These are phyloP conservation scores for Diceros bicornis DNA, from an alignment of 2,797 vertebrate genomes.

Conservation along the genomic window DNA sequence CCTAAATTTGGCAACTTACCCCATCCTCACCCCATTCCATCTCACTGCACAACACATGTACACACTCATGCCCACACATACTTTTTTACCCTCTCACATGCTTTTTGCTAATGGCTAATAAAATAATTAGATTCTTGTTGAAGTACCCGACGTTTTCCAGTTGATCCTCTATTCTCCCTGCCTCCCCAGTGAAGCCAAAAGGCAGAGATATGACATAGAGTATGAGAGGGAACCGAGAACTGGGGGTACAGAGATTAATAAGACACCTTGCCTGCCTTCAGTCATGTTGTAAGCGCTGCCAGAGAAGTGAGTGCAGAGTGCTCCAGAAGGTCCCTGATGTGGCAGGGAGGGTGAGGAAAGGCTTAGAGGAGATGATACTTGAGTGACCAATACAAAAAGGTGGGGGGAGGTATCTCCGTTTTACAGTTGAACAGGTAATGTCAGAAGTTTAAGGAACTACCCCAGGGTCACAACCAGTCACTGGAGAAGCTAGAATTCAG, in stretches of 20 bases:
- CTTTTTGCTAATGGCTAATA: conserved; percentile 32
- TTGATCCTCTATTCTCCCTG: not conserved
- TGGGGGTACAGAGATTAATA: not conserved
- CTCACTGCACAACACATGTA: not conserved
- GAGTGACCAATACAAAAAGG: not conserved
- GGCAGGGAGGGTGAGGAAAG: not conserved
- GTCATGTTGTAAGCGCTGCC: not conserved
- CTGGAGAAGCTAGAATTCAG: not conserved
- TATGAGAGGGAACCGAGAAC: not conserved
- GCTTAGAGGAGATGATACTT: not conserved
- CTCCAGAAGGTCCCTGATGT: not conserved
- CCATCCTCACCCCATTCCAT: not conserved
- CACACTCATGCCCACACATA: too few relatives aligned
- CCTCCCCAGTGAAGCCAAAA: not conserved
- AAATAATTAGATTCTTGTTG: conserved; percentile 34
- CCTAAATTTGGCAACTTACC: not conserved
- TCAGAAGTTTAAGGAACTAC: not conserved
- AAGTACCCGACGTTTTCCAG: not conserved
- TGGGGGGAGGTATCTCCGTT: not conserved
- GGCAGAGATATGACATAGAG: not conserved
- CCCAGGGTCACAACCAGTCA: not conserved
- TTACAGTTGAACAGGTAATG: not conserved
- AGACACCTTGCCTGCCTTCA: not conserved
- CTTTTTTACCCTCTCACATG: not conserved
- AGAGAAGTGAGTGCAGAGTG: not conserved